Conservation (phyloP, 2,797 vertebrate species). For the Helicolenus hilgendorfi region DNA sequence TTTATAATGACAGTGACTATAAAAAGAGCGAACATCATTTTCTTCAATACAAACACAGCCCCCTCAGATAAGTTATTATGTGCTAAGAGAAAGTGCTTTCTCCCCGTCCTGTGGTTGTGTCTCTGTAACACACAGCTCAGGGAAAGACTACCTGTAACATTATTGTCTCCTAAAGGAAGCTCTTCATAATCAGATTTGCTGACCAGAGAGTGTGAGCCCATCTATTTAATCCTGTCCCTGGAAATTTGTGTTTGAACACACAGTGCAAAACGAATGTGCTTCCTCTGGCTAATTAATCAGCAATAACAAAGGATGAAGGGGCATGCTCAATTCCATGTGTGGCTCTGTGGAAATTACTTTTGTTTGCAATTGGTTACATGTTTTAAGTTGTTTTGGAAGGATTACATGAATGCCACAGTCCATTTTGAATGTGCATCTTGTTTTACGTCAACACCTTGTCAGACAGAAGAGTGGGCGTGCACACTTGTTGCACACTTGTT, state of each 20-base stretch:
- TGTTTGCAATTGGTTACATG: conserved; percentile 9
- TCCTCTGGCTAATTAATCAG: conserved; percentile 50
- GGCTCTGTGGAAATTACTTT: conserved; percentile 2
- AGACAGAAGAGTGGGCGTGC: not conserved
- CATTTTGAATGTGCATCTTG: conserved; percentile 18
- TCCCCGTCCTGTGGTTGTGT: not conserved
- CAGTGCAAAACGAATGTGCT: conserved; percentile 26
- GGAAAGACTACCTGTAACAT: conserved; percentile 19
- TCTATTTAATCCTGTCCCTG: conserved; percentile 66
- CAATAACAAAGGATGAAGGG: not conserved
- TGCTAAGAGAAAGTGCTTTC: not conserved
- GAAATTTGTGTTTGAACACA: conserved; percentile 50
- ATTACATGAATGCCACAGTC: not conserved
- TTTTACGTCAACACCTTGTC: not conserved
- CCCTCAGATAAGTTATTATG: not conserved
- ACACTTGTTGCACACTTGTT: conserved; percentile 8
- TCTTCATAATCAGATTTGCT: conserved; percentile 59
- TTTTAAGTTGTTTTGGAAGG: conserved; percentile 11
- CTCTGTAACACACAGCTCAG: not conserved
- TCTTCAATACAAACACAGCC: not conserved
- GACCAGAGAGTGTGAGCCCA: conserved; percentile 44
- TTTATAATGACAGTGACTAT: conserved; percentile 4
- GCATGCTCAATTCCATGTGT: not conserved
- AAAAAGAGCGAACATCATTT: not conserved
- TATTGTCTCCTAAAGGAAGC: conserved; percentile 30